These are phyloP conservation scores for Bactericera cockerelli DNA, from an alignment of 1,140 invertebrate genomes.

Conservation along the genomic window DNA sequence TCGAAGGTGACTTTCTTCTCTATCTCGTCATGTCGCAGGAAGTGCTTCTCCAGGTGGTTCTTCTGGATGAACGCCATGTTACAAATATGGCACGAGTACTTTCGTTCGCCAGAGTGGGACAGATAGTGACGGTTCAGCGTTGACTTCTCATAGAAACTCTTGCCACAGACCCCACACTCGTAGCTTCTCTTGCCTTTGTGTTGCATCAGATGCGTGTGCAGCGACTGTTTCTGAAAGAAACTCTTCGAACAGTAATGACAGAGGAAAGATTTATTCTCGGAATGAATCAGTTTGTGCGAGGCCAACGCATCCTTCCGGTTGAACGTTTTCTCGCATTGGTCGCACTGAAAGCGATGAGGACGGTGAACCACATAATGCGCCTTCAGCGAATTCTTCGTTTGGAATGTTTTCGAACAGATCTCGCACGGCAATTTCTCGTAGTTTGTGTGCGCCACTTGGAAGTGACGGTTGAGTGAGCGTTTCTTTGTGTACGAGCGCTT, in stretches of 20 bases:
- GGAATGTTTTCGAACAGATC: constrained; percentile 18
- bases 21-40: neutral
- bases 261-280: constrained; percentile 30
- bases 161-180: neutral
- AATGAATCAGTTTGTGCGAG: constrained; percentile 48
- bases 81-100: neutral
- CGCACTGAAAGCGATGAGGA: neutral
- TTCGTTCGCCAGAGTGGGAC: neutral
- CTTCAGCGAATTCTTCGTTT: constrained; percentile 18
- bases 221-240: constrained; percentile 25
- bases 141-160: constrained; percentile 1
- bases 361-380: neutral
- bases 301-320: constrained; percentile 43
- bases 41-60: neutral
- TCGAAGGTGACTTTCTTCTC: neutral
- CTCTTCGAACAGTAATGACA: constrained; percentile 34
- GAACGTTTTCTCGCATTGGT: constrained; percentile 21
- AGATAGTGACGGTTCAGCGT: neutral
- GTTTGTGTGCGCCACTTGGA: constrained; percentile 3
- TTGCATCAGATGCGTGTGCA: constrained; percentile 29
- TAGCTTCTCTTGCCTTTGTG: neutral
- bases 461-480: neutral
- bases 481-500: neutral
- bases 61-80: neutral
- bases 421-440: constrained; percentile 10